A percentile compares a stretch with the other conserved stretches of the same genome.
Conservation (phyloP, 2,797 vertebrate genomes). For the Acrossocheilus wenchowensis region DNA sequence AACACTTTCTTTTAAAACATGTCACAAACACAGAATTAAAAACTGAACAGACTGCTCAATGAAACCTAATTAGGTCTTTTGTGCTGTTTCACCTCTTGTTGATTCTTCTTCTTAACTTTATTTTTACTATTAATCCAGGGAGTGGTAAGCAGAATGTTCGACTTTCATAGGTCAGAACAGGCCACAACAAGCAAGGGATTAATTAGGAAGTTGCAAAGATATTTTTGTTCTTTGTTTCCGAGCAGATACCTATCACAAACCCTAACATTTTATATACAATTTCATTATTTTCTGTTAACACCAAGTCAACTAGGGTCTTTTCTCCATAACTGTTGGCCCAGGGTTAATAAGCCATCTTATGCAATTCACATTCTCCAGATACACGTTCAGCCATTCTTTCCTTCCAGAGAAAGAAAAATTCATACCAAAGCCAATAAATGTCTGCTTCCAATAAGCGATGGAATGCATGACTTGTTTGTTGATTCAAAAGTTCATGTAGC, state of each 20-base stretch:
- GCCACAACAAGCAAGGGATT: constrained; percentile 35
- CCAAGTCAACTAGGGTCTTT: constrained; percentile 54
- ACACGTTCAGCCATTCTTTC: constrained; percentile 43
- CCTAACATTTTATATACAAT: constrained; percentile 40
- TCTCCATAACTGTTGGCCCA: constrained; percentile 56
- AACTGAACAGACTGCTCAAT: not conserved
- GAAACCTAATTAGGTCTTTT: not conserved
- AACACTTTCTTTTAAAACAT: not conserved
- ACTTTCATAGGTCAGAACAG: constrained; percentile 3
- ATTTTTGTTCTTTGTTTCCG: constrained; percentile 33
- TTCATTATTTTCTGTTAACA: not conserved
- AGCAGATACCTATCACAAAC: constrained; percentile 30
- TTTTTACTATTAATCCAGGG: constrained; percentile 19
- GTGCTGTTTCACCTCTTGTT: not conserved
- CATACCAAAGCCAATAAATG: constrained; percentile 22
- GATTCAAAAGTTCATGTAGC: not conserved
- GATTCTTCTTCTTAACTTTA: not conserved
- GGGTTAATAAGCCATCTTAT: constrained; percentile 49
- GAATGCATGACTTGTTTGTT: constrained; percentile 16
- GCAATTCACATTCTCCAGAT: constrained; percentile 1
- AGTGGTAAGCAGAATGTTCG: constrained; percentile 22
- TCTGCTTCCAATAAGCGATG: constrained; percentile 11
- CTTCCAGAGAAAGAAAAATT: constrained; percentile 40
- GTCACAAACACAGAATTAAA: not conserved
- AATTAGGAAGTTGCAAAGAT: constrained; percentile 38